Evolutionary conservation across 1,140 invertebrate genomes (phyloP).

Genomic region (Zaprionus gabonicus): DNA sequence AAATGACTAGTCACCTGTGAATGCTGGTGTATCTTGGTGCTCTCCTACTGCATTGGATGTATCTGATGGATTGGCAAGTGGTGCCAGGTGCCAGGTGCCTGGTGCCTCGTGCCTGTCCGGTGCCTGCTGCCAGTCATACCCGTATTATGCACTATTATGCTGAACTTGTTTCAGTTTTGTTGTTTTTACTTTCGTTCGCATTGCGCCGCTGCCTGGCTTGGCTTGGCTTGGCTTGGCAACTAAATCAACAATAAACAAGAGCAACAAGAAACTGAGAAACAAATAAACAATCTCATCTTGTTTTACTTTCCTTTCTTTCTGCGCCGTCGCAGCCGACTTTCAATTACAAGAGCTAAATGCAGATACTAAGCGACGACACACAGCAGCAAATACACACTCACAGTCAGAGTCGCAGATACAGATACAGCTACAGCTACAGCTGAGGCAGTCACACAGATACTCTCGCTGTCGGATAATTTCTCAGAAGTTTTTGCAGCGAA

Average conservation of each 20-base stretch:
- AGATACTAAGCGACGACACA: constrained; percentile 36
- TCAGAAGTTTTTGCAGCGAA: constrained; percentile 18
- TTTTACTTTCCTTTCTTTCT: constrained; percentile 74
- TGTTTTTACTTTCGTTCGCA: constrained; percentile 76
- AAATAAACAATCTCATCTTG: constrained; percentile 61
- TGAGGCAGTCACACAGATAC: neutral
- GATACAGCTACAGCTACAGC: neutral
- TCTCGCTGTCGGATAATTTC: neutral
- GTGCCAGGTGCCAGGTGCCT: constrained; percentile 10
- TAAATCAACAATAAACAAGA: constrained; percentile 5
- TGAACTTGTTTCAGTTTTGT: constrained; percentile 61
- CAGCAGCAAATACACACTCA: neutral
- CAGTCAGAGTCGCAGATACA: constrained; percentile 6
- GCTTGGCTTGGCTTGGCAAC: neutral
- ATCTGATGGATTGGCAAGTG: constrained; percentile 42
- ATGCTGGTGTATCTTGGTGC: neutral
- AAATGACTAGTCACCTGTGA: constrained; percentile 35
- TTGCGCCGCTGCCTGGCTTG: constrained; percentile 14
- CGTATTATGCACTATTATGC: constrained; percentile 61
- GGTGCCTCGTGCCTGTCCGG: neutral
- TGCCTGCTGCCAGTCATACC: constrained; percentile 38
- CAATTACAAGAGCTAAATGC: constrained; percentile 66
- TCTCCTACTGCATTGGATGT: constrained; percentile 16
- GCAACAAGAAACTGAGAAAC: constrained; percentile 33
- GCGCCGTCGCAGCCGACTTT: constrained; percentile 55